A percentile compares a stretch with the other conserved stretches of the same genome.
Evolutionary conservation across 2,888 invertebrate species (phyloP).

Genomic region (Punctoribates punctum): DNA sequence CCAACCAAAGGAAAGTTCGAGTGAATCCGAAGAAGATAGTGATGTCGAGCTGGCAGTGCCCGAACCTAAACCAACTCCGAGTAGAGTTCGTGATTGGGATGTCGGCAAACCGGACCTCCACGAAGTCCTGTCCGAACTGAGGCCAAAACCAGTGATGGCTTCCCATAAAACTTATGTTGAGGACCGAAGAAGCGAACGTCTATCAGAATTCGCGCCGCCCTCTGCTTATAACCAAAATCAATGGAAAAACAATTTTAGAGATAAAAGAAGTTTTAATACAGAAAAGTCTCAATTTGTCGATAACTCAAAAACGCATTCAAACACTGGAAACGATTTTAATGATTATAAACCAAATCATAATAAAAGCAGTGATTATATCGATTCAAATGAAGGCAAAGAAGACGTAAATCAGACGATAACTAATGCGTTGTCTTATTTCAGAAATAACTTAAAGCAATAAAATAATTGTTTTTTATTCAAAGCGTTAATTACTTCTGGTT

Average conservation of each 20-base stretch:
- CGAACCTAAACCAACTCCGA: conserved; percentile 48
- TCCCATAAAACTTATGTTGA: conserved; percentile 72
- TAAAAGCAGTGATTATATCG: not conserved
- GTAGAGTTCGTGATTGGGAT: conserved; percentile 67
- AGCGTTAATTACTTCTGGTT: not conserved
- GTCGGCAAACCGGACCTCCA: conserved; percentile 64
- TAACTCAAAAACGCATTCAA: not conserved
- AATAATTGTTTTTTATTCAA: not conserved
- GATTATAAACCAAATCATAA: not conserved
- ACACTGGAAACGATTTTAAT: not conserved
- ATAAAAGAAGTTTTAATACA: not conserved
- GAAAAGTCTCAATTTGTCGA: not conserved
- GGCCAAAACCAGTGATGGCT: conserved; percentile 18
- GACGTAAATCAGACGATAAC: conserved; percentile 19
- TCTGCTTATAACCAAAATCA: conserved; percentile 33
- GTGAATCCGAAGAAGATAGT: conserved; percentile 64
- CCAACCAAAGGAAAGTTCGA: conserved; percentile 58
- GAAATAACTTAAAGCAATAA: not conserved
- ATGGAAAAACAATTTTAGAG: not conserved
- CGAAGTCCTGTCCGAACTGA: conserved; percentile 34
- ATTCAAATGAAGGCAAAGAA: not conserved
- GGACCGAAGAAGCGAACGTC: conserved; percentile 68
- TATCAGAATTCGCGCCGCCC: conserved; percentile 73
- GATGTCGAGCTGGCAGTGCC: conserved; percentile 51
- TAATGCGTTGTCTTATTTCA: conserved; percentile 21